Percentiles rank a stretch among this genome's conserved stretches.
phyloP scores from a whole-genome alignment of 1,140 invertebrate genomes.

The Glossosoma conforme region DNA sequence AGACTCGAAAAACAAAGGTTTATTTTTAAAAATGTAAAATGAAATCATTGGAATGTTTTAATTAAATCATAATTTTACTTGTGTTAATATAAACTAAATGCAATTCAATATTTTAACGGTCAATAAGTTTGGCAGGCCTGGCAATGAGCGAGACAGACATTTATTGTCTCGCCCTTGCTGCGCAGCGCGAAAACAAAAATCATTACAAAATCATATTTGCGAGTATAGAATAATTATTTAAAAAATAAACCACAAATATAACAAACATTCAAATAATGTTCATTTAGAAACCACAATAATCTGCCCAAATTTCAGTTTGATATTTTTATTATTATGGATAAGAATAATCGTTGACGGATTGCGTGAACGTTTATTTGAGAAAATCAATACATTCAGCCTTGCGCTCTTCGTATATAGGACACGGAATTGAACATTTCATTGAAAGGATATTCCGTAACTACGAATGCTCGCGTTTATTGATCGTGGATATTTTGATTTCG shows the following conservation, averaged over 20 bases:
- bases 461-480: no score
- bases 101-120: not conserved
- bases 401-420: conserved; percentile 29
- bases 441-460: no score
- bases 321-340: not conserved
- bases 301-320: not conserved
- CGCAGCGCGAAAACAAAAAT: not conserved
- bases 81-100: not conserved
- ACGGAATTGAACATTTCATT: conserved; percentile 17
- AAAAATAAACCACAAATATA: not conserved
- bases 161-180: not conserved
- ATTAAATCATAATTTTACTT: not conserved
- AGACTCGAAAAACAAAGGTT: no score
- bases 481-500: no score
- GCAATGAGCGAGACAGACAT: not conserved
- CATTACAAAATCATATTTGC: conserved; percentile 7
- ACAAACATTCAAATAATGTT: conserved; percentile 3
- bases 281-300: no score
- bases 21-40: conserved; percentile 9
- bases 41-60: conserved; percentile 9
- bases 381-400: conserved; percentile 27
- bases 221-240: not conserved
- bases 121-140: no score
- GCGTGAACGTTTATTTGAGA: no score
- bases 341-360: no score